Evolutionary conservation across 2,797 vertebrate genomes (phyloP), one percentile per base, ranked within the genome.

Genomic region (Discoglossus pictus): DNA sequence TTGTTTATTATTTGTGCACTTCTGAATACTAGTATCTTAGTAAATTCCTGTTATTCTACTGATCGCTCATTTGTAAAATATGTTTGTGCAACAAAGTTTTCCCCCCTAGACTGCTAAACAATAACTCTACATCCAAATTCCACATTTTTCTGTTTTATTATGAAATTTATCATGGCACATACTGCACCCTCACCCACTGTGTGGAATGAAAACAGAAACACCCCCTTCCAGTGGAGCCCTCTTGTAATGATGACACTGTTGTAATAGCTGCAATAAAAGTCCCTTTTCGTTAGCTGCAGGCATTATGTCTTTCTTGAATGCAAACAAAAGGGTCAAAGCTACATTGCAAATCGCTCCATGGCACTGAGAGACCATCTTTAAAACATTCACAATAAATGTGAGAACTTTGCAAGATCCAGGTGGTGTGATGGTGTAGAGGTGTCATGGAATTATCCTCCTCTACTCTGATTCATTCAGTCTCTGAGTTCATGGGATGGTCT

Each of bases 91-190:
- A n/a, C n/a, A n/a, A n/a, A n/a, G n/a, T n/a, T n/a, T n/a, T n/a
- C n/a, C n/a, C n/a, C n/a, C n/a, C n/a, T n/a, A n/a, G n/a, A n/a
- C n/a, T n/a, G n/a, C n/a, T n/a, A n/a, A n/a, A n/a, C n/a, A n/a
- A n/a, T n/a, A n/a, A n/a, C n/a, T n/a, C n/a, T n/a, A n/a, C n/a
- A n/a, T n/a, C n/a, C n/a, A n/a, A n/a, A n/a, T n/a, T n/a, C n/a
- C n/a, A n/a, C n/a, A n/a, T 42, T 42, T 42, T 4, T 42, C 15
- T 16, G 4, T 51, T 65, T 63, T 65, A 65, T 65, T 65, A 65
- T 34, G 38, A 65, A 65, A 54, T 35, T n/a, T 2, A 34, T 42
- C 27, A 43, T 35, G 18, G 20, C 36, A 4, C 3, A 20, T n/a
- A 35, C n/a, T 21, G 24, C 25, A 7, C 25, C 13, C 8, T 11